phyloP scores from a whole-genome alignment of 2,888 invertebrate genomes.

The Agriopis leucophaearia region DNA sequence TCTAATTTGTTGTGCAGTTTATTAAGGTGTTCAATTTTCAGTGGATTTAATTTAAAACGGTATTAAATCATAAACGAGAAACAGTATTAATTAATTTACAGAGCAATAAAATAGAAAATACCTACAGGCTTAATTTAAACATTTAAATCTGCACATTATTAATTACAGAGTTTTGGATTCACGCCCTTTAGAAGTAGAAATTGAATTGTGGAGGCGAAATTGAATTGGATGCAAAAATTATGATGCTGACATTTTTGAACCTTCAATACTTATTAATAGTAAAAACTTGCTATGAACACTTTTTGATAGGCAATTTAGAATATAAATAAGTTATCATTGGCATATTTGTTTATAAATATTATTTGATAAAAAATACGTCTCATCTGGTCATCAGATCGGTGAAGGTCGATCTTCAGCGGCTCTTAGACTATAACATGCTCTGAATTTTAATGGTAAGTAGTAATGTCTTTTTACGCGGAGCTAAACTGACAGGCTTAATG shows the following conservation, averaged over 20 bases:
- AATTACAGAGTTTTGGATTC: background rate
- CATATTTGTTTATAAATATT: too few relatives aligned
- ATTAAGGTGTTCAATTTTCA: constrained; percentile 35
- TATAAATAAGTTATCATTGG: too few relatives aligned
- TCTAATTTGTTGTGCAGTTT: constrained; percentile 46
- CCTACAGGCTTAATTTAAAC: background rate
- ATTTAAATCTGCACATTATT: background rate
- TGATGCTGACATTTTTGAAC: background rate
- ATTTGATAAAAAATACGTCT: too few relatives aligned
- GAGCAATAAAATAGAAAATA: background rate
- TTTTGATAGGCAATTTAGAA: too few relatives aligned
- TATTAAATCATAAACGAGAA: constrained; percentile 8
- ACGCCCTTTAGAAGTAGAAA: too few relatives aligned
- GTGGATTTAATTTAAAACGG: constrained; percentile 25
- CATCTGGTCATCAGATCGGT: too few relatives aligned
- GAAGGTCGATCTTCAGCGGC: too few relatives aligned
- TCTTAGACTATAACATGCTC: too few relatives aligned
- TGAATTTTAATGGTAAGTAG: too few relatives aligned
- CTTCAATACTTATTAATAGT: background rate
- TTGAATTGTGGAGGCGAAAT: background rate
- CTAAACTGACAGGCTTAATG: too few relatives aligned
- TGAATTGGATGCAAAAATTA: background rate
- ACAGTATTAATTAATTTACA: constrained; percentile 4
- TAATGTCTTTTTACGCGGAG: too few relatives aligned
- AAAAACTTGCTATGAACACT: too few relatives aligned